phyloP scores from a whole-genome alignment of 2,888 invertebrate species.

The Ashinkailepas kermadecensis region DNA sequence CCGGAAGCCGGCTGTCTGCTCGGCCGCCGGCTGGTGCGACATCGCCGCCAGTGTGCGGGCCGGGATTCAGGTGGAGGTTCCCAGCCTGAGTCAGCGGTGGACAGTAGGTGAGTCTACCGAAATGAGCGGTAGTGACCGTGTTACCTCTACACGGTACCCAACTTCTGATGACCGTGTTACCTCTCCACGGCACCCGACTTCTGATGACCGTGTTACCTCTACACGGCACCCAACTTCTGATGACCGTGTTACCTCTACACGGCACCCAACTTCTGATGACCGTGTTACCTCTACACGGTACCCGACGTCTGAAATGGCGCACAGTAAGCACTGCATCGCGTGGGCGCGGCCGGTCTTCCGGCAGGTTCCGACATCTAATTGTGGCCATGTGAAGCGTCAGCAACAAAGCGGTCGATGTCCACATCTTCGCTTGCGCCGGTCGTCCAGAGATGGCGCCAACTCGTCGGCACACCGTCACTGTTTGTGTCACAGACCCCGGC shows the following conservation, averaged over 20 bases:
- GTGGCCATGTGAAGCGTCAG: too few species aligned
- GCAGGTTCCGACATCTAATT: too few species aligned
- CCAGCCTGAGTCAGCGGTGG: not conserved
- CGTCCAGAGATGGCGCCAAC: too few species aligned
- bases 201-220: not conserved
- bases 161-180: not conserved
- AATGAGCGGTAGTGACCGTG: not conserved
- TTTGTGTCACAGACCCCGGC: too few species aligned
- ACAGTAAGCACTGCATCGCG: too few species aligned
- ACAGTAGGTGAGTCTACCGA: not conserved
- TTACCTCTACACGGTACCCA: not conserved
- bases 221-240: not conserved
- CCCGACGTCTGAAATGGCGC: not conserved
- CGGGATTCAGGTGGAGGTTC: not conserved
- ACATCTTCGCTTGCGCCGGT: too few species aligned
- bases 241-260: not conserved
- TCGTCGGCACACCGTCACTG: too few species aligned
- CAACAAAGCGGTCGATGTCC: too few species aligned
- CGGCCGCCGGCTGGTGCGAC: not conserved
- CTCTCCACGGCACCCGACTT: not conserved
- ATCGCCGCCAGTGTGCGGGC: not conserved
- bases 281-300: not conserved
- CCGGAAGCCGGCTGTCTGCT: not conserved
- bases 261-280: not conserved
- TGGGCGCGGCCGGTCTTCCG: too few species aligned